Base-by-base conservation (phyloP, 2,797 vertebrate genomes). In the Euphonia xanthogaster region DNA sequence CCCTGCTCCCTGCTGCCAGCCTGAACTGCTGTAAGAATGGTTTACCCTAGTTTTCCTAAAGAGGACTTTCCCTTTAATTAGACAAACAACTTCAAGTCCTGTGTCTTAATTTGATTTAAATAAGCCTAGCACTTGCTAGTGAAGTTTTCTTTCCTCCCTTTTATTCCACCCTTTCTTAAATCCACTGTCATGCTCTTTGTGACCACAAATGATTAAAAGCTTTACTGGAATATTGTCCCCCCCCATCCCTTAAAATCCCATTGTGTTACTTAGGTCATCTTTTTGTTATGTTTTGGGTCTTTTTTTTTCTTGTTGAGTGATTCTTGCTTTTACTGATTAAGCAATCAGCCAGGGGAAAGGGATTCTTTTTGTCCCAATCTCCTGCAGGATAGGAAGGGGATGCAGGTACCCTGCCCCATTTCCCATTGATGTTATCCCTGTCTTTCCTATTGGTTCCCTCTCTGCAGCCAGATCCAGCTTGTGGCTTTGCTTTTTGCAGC, bases 101-200 rank as follows among this genome's bases (percentile, higher is more conserved):
- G 16, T 3, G 8, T 85, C 81, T 91, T 96, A 86, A 96, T 91
- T 95, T 97, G 81, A 90, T 96, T 94, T 91, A 66, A 86, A 86
- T 94, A 95, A 93, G 81, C 88, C 93, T 83, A 63, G 55, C 9
- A 8, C 74, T 92, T 80, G 72, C 84, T 16, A 30, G 42, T 61
- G 79, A 90, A 88, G 63, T 44, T 82, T 79, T 84, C 24, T 90
- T 83, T 77, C 55, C 20, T 88, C 28, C 19, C 12, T 80, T 89
- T 86, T 80, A 50, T 94, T 66, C 33, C 45, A 55, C 24, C 28
- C 12, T 73, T 76, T 50, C 31, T 30, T 54, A 83, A 93, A 91
- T 89, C 90, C 2, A 10, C 84, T 92, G 71, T 87, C 47, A 11
- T 58, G 42, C 47, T 94, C 40, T 90, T 86, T 6, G 12, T 75